Evolutionary conservation across 2,888 invertebrate species (phyloP).

Genomic region (Trileptium ribeirensis): DNA sequence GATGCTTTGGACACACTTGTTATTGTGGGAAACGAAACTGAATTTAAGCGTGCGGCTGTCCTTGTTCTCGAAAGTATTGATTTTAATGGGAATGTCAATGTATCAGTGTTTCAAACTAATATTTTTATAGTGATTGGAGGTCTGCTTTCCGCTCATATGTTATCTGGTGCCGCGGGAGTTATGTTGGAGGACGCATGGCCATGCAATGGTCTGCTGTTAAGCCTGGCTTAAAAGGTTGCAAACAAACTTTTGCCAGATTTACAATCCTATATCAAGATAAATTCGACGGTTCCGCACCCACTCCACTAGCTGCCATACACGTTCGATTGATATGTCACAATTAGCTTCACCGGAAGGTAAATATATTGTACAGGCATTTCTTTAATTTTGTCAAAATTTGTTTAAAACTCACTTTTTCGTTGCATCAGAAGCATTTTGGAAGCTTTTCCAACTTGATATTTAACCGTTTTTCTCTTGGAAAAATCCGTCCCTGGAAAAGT

Average conservation of each 20-base stretch:
- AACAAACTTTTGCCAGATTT: constrained; percentile 72
- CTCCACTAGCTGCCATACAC: no score
- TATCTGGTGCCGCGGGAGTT: constrained; percentile 63
- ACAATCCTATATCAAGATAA: no score
- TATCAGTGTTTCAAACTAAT: constrained; percentile 98
- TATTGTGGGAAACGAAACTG: constrained; percentile 90
- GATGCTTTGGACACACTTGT: constrained; percentile 74
- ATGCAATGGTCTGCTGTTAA: constrained; percentile 83
- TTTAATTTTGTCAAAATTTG: no score
- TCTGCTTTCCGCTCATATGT: constrained; percentile 83
- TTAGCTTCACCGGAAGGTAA: no score
- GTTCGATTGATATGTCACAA: no score
- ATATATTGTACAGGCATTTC: no score
- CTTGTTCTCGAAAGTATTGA: constrained; percentile 64
- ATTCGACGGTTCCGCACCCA: no score
- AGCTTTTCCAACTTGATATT: no score
- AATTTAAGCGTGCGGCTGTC: constrained; percentile 80
- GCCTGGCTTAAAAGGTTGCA: constrained; percentile 88
- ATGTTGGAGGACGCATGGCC: constrained; percentile 86
- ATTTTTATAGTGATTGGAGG: constrained; percentile 94
- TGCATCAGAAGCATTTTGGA: no score
- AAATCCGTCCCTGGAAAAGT: no score
- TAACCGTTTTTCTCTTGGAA: no score
- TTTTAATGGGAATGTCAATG: constrained; percentile 94
- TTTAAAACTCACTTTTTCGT: no score